Base-by-base conservation (phyloP, 1,140 invertebrate genomes). In the Vanessa atalanta region DNA sequence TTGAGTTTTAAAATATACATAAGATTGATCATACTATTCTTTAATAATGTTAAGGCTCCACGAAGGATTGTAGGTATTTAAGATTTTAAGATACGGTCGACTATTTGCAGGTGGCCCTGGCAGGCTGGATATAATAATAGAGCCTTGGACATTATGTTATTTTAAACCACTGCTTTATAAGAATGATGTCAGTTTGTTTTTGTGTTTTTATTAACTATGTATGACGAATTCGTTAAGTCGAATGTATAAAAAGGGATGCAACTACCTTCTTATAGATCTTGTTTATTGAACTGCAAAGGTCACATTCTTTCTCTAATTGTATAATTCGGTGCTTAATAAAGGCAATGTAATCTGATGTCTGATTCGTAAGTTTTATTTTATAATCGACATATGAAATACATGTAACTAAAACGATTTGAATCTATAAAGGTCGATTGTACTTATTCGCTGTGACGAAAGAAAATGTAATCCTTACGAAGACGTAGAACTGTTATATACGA, bases 41-140 rank as follows among this genome's bases (percentile, higher is more conserved):
- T 57, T 64, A 65, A 71, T 71, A 60, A 71, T 65, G 70, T 71
- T 65, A 65, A 74, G 72, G 67, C 68, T 79, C 65, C 72, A 61
- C 51, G 66, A 71, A 78, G 70, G 76, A 71, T 74, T 74, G 69
- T 72, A 75, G 70, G 70, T 72, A 78, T 73, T 75, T 78, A 72
- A 78, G 76, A 78, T 78, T 65, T 72, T 57, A 64, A 68, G 72
- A 73, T 73, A 73, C 55, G 65, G 37, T 48, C 65, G 57, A 69
- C 73, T 66, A 60, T 66, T 55, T 72, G 65, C 70, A 70, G 43
- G 76, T 74, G 76, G 72, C 76, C 76, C 67, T 77, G 76, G 64
- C 68, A 63, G 73, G 68, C 47, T 47, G 73, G 69, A 31, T 70
- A 66, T 75, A 66, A 70, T 70, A 70, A 55, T 70, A 70, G 69